Evolutionary conservation across 2,797 vertebrate species (phyloP).

Genomic region (Florisuga fusca): DNA sequence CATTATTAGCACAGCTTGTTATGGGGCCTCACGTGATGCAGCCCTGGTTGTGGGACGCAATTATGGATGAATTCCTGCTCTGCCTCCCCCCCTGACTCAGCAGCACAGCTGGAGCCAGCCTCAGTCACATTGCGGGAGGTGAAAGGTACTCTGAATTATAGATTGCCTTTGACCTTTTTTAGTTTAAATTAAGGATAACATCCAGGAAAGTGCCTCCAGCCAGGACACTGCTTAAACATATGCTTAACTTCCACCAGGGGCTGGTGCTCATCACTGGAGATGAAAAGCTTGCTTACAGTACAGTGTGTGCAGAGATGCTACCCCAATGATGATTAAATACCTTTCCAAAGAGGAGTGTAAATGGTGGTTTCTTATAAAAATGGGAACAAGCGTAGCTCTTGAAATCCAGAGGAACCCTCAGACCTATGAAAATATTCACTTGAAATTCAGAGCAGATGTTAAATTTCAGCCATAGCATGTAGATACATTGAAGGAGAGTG

Average conservation of each 20-base stretch:
- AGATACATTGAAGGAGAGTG: neutral
- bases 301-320: neutral
- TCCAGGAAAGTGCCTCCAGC: constrained; percentile 62
- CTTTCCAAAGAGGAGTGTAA: neutral
- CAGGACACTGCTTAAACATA: constrained; percentile 63
- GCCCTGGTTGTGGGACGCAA: constrained; percentile 27
- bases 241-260: constrained; percentile 55
- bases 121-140: constrained; percentile 54
- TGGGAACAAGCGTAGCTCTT: neutral
- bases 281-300: constrained; percentile 7
- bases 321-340: neutral
- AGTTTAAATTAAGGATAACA: constrained; percentile 69
- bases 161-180: constrained; percentile 70
- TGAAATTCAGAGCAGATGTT: neutral
- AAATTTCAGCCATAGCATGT: neutral
- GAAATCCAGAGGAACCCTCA: neutral
- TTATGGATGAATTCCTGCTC: constrained; percentile 64
- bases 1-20: constrained; percentile 73
- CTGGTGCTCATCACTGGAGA: constrained; percentile 47
- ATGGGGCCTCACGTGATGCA: constrained; percentile 51
- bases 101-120: constrained; percentile 71
- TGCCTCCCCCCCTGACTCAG: constrained; percentile 60
- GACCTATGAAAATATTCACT: neutral
- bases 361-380: neutral
- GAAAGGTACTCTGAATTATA: constrained; percentile 68